Conservation (phyloP, 2,888 invertebrate genomes). For the Limulus polyphemus region DNA sequence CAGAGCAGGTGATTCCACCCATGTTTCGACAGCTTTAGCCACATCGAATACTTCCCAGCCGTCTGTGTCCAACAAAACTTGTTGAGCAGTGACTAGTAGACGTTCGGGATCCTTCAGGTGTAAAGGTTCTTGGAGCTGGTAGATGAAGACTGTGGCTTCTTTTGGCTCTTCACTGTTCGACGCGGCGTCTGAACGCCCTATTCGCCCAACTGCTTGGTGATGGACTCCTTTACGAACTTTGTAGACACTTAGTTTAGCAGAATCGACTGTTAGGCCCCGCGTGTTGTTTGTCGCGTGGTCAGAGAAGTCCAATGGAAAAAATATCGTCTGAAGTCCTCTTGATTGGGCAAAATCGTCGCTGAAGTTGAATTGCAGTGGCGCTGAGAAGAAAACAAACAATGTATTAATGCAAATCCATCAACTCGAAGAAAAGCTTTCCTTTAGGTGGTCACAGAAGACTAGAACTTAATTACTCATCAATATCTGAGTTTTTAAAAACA, state of each 20-base stretch:
- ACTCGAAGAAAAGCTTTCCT: no score
- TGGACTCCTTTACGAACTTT: no score
- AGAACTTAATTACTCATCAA: no score
- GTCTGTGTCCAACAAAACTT: not conserved
- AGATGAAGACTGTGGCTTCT: not conserved
- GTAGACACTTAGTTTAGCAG: not conserved
- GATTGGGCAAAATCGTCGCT: no score
- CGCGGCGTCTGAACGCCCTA: no score
- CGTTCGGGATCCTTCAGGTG: not conserved
- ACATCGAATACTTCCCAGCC: slow-evolving; percentile 2
- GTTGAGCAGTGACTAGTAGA: not conserved
- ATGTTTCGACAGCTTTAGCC: not conserved
- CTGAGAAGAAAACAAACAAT: no score
- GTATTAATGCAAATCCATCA: no score
- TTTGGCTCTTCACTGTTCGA: no score
- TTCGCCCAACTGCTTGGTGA: no score
- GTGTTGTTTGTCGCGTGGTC: not conserved
- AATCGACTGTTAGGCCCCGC: not conserved
- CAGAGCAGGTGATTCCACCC: slow-evolving; percentile 1
- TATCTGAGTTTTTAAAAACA: no score
- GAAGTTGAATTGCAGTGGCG: no score
- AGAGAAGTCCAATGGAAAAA: not conserved
- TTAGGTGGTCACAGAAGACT: no score
- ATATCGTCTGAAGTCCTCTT: not conserved
- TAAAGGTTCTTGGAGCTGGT: not conserved